A percentile compares a stretch with the other conserved stretches of the same genome.
phyloP scores from a whole-genome alignment of 2,113 vertebrate species.

The Malaclemys terrapin region DNA sequence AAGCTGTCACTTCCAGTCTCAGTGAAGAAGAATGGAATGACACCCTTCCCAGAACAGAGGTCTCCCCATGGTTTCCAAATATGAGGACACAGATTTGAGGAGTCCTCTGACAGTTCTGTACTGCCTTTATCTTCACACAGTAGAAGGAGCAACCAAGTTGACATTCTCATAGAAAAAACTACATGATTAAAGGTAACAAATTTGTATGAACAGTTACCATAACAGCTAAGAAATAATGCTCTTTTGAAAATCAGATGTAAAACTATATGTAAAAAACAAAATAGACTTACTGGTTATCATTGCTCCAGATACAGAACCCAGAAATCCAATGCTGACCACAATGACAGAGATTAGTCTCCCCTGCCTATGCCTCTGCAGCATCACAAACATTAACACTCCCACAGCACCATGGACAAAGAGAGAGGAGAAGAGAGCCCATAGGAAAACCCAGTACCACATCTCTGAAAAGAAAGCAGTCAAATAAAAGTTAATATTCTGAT shows the following conservation, averaged over 20 bases:
- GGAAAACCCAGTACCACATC: conserved; percentile 99
- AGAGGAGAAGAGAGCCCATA: conserved; percentile 99
- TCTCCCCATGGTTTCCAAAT: neutral
- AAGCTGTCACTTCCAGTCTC: neutral
- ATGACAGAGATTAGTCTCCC: conserved; percentile 95
- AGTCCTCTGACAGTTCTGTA: neutral
- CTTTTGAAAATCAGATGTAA: neutral
- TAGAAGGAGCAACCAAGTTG: neutral
- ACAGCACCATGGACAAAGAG: conserved; percentile 94
- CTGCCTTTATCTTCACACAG: neutral
- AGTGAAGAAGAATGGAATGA: neutral
- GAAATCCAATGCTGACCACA: conserved; percentile 94
- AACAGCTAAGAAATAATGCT: neutral
- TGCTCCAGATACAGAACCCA: conserved; percentile 92
- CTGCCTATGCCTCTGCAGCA: conserved; percentile 94
- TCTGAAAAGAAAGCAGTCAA: conserved; percentile 83
- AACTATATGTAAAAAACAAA: conserved; percentile 25
- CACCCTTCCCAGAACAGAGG: neutral
- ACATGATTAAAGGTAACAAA: neutral
- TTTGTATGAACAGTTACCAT: neutral
- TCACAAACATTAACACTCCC: conserved; percentile 95
- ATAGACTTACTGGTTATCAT: conserved; percentile 96
- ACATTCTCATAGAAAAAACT: neutral
- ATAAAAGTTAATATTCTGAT: conserved; percentile 54
- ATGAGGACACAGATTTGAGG: neutral